Base-by-base conservation (phyloP, 2,797 vertebrate genomes). In the Anolis apletophallus region DNA sequence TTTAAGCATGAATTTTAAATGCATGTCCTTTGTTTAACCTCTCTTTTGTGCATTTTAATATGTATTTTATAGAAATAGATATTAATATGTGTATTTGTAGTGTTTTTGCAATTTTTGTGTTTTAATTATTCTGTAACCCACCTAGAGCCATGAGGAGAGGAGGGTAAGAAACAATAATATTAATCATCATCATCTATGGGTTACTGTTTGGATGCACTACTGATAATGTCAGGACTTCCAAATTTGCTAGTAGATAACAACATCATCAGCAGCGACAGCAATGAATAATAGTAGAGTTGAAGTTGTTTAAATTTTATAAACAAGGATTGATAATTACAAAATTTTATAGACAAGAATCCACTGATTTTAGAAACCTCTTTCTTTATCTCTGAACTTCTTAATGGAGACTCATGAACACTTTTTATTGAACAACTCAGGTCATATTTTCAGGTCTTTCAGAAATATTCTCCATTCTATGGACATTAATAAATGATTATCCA, bases 231-330 rank as follows among this genome's bases (percentile, higher is more conserved):
- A 40, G 11, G 26, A 7, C 5, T 36, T n/a, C 36, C 2, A 59
- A 32, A 17, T 83, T 74, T 23, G 19, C 17, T 50, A 40, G 32
- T 55, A n/a, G 32, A 77, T 57, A 46, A 46, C 46, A 46, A 46
- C 40, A 76, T 2, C 1, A 75, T 23, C 7, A n/a, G 52, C 40
- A 72, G 40, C 34, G 3, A n/a, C 32, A n/a, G 12, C 2, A 69
- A 32, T 14, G n/a, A 21, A 61, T 64, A 80, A 68, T 68, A 34
- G 67, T 36, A 40, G 50, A n/a, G 29, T 0, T 0, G 11, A 85
- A 90, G 5, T 21, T 71, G 0, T 0, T 88, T 81, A 80, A 36
- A 1, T 92, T 71, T 80, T 0, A 0, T 61, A 52, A 81, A 68
- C 7, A 80, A 80, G 36, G 26, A 64, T 36, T 29, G 14, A 67